Evolutionary conservation across 2,888 invertebrate species (phyloP).

Genomic region (Caradrina clavipalpis): DNA sequence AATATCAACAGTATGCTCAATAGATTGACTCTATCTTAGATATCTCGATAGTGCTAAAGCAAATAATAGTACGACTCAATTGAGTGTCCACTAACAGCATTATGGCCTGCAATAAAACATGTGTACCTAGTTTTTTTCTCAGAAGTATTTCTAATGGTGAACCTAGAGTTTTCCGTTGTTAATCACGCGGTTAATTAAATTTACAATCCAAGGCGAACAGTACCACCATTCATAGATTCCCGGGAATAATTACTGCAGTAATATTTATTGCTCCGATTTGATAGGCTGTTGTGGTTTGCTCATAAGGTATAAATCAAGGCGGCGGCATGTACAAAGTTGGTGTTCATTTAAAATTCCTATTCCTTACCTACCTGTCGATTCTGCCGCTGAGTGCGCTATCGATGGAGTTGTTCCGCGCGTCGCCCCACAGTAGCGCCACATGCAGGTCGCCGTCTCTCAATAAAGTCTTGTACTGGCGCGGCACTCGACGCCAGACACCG

Average conservation of each 20-base stretch:
- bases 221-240: constrained; percentile 66
- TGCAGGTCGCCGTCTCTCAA: constrained; percentile 95
- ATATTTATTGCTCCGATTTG: constrained; percentile 62
- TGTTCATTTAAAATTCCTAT: constrained; percentile 67
- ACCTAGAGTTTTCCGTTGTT: constrained; percentile 81
- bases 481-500: constrained; percentile 97
- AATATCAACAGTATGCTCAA: constrained; percentile 20
- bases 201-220: constrained; percentile 77
- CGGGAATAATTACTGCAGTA: constrained; percentile 63
- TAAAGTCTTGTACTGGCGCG: constrained; percentile 95
- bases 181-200: constrained; percentile 86
- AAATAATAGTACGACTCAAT: constrained; percentile 69
- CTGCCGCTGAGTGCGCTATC: constrained; percentile 94
- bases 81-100: constrained; percentile 63
- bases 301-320: constrained; percentile 42
- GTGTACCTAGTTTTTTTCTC: constrained; percentile 71
- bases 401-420: constrained; percentile 91
- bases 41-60: constrained; percentile 59
- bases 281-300: constrained; percentile 57
- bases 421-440: constrained; percentile 95
- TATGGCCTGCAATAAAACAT: constrained; percentile 62
- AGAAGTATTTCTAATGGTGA: constrained; percentile 71
- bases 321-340: constrained; percentile 47
- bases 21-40: constrained; percentile 42
- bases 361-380: constrained; percentile 91